A percentile compares a stretch with the other conserved stretches of the same genome.
Conservation (phyloP, 2,888 invertebrate genomes). For the Trachelus stipa region DNA sequence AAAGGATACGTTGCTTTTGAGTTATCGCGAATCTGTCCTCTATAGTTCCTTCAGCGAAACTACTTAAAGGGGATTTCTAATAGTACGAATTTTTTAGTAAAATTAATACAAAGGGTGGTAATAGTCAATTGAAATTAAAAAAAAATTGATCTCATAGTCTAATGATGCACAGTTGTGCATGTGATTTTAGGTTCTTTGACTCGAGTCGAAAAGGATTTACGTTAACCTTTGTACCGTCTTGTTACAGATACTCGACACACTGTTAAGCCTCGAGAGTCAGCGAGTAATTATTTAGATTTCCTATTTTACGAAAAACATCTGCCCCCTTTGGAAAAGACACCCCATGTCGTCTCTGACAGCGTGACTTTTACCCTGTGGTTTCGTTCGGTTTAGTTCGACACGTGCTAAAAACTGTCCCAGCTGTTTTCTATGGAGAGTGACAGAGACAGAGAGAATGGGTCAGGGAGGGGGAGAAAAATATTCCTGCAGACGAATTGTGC, state of each 20-base stretch:
- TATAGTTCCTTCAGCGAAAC: neutral
- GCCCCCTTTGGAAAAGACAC: neutral
- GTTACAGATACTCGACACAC: neutral
- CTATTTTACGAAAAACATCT: neutral
- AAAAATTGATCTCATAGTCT: neutral
- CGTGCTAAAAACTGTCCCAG: slow-evolving; percentile 29
- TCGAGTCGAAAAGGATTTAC: neutral
- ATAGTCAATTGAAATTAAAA: too few species aligned
- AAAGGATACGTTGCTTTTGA: neutral
- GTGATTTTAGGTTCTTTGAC: neutral
- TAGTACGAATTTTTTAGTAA: neutral
- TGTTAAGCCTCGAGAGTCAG: slow-evolving; percentile 3
- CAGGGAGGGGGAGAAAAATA: slow-evolving; percentile 1
- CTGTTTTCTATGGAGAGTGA: neutral
- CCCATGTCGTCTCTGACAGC: neutral
- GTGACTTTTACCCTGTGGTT: neutral
- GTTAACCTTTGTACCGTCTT: neutral
- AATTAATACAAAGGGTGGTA: neutral
- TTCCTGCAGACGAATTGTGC: slow-evolving; percentile 24
- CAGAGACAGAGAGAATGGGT: neutral
- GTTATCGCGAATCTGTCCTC: neutral
- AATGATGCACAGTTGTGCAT: neutral
- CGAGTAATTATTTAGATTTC: slow-evolving; percentile 3
- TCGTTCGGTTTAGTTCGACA: slow-evolving; percentile 18
- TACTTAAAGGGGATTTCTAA: neutral